Base-by-base conservation (phyloP, 2,888 invertebrate genomes). In the Pterostichus niger region DNA sequence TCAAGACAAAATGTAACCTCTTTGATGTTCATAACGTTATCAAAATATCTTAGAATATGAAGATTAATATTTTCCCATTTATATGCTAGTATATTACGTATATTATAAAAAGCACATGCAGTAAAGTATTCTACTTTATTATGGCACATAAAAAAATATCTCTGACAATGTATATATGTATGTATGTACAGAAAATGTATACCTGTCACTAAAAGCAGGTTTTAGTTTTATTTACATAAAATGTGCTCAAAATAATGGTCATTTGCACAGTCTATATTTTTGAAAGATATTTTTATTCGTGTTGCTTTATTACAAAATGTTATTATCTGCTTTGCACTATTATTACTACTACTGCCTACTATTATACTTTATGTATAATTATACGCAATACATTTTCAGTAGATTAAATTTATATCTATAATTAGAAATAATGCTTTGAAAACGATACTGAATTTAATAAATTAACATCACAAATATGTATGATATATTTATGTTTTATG, bases 41-140 rank as follows among this genome's bases (percentile, higher is more conserved):
- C 40, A 6, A 9, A 9, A 40, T 40, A 40, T 5, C 6, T 40
- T 40, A 40, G 40, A 40, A 40, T 40, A 7, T 9, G 40, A 6
- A 40, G 40, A 40, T 40, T 7, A 40, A 40, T 40, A 40, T 40
- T 9, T 24, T 24, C 24, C 24, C 24, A 24, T 24, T 24, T 24
- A 24, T 9, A 40, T 40, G 40, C 9, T 40, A 9, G 40, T 40
- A 40, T 40, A 40, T 40, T 40, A 40, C 40, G 40, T 64, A 64
- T 11, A 64, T 64, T 64, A 64, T 64, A 64, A 64, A 59, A 64
- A 64, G 64, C 64, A 64, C 64, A 64, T 35, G 64, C 35, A 64
- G 6, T 33, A 64, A 11, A 64, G 64, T 33, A 49, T 13, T 13
- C 64, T 64, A 64, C n/a, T 33, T 64, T 64, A 33, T 64, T 13